Conservation (phyloP, 2,888 invertebrate species). For the Brachypterus glaber region DNA sequence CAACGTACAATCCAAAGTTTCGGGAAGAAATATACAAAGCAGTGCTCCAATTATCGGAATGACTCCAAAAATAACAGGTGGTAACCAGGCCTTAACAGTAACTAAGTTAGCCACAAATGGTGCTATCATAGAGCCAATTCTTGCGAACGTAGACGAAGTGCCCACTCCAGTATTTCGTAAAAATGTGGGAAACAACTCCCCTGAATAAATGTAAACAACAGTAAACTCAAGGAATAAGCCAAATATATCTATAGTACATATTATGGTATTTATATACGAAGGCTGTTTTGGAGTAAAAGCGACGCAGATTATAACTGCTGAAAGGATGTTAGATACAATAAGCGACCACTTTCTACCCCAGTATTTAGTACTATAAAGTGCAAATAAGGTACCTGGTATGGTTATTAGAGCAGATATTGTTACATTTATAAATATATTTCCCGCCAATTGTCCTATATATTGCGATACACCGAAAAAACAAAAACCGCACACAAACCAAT, state of each 20-base stretch:
- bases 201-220: slow-evolving; percentile 77
- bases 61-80: slow-evolving; percentile 63
- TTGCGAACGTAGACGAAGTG: slow-evolving; percentile 72
- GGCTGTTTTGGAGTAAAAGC: slow-evolving; percentile 46
- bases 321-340: slow-evolving; percentile 53
- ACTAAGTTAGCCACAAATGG: slow-evolving; percentile 68
- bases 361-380: slow-evolving; percentile 54
- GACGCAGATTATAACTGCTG: slow-evolving; percentile 56
- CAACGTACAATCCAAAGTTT: slow-evolving; percentile 64
- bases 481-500: slow-evolving; percentile 78
- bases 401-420: slow-evolving; percentile 68
- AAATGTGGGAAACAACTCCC: slow-evolving; percentile 83
- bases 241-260: slow-evolving; percentile 68
- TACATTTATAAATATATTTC: slow-evolving; percentile 75
- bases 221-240: slow-evolving; percentile 78
- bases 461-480: slow-evolving; percentile 86
- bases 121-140: slow-evolving; percentile 77
- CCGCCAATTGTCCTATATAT: slow-evolving; percentile 69
- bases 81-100: slow-evolving; percentile 48
- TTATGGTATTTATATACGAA: slow-evolving; percentile 48
- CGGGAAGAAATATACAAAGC: slow-evolving; percentile 61
- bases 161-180: slow-evolving; percentile 82
- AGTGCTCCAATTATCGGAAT: slow-evolving; percentile 59
- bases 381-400: slow-evolving; percentile 47
- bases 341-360: slow-evolving; percentile 61